Evolutionary conservation across 2,113 vertebrate species (phyloP), one percentile per base, ranked within the genome.

Genomic region (Puffinus mauretanicus): DNA sequence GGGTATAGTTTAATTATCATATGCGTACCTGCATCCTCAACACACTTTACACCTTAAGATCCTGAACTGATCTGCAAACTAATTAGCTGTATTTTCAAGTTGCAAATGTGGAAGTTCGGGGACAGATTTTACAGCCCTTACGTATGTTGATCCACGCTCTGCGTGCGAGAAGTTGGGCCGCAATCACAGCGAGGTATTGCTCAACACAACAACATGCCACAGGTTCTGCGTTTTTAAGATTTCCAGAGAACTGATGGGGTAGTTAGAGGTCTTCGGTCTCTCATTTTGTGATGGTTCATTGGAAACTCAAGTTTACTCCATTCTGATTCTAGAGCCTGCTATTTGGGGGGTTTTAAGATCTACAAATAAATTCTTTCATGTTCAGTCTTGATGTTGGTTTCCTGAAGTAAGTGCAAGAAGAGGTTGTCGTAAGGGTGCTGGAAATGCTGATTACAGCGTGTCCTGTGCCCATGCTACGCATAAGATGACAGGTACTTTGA

Each of bases 101-200:
- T 38, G 83, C 46, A 78, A 66, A 66, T 13, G 30, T 44, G 24
- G 12, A 80, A 80, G 40, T 52, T 47, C 18, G 40, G 36, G 34
- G 40, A 15, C 16, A 70, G 46, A 66, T 81, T 86, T 86, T 65
- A 44, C 64, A 83, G 30, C 40, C 22, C 8, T 72, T 69, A 30
- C 1, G 1, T 4, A 1, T 54, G 22, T 9, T 21, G 47, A 80
- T 32, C 34, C 64, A 49, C 0, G 2, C 18, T 65, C 7, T 16
- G 3, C 15, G 16, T 19, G 38, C 2, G 9, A 81, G 44, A 54
- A 70, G 46, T 29, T 71, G 10, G 2, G 52, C 54, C 2, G 2
- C 2, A 25, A 21, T 11, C 36, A 36, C 60, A 54, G 38, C 0
- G 3, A 64, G n/a, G n/a, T 42, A 6, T 64, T 80, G 22, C 57